Evolutionary conservation across 2,113 vertebrate species (phyloP), one percentile per base, ranked within the genome.

Genomic region (Serinus canaria): DNA sequence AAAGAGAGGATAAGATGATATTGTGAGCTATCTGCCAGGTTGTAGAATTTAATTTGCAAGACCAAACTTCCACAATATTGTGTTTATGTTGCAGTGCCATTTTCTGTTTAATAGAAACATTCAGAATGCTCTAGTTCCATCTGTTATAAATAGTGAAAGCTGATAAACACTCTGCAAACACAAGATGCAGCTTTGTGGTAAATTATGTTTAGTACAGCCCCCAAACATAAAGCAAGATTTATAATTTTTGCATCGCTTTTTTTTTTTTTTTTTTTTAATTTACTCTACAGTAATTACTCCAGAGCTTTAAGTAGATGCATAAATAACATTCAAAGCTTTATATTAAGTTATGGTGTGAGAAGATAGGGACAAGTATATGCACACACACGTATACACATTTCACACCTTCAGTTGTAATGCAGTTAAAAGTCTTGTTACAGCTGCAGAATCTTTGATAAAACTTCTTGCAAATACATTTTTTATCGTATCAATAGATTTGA

Each of bases 21-120:
- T 97, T 96, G 91, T 96, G 97, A 97, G 79, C 90, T 97, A 95
- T 97, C 94, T 97, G 94, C 95, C 92, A 97, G 96, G 96, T 97
- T 97, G 96, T 96, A 96, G 96, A 97, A 97, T 97, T 98, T 97
- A 98, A 98, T 98, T 98, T 98, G 95, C 97, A 96, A 97, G 97
- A 97, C 97, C 97, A 98, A 97, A 97, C 96, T 97, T 98, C 97
- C 13, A 24, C 97, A 98, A 97, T 97, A 96, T 98, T 97, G 97
- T 97, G 96, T 97, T 97, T 97, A 96, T 96, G 76, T 96, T 97
- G 96, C 95, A 94, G 95, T 97, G 96, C 96, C 97, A 97, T 97
- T 98, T 98, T 97, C 96, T 98, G 96, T 98, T 98, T 98, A 98
- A 98, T 97, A 97, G 96, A 98, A 98, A 98, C 96, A 97, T 96